Evolutionary conservation across 2,797 vertebrate species (phyloP), one percentile per base, ranked within the genome.

Genomic region (Spinus olivaceus): DNA sequence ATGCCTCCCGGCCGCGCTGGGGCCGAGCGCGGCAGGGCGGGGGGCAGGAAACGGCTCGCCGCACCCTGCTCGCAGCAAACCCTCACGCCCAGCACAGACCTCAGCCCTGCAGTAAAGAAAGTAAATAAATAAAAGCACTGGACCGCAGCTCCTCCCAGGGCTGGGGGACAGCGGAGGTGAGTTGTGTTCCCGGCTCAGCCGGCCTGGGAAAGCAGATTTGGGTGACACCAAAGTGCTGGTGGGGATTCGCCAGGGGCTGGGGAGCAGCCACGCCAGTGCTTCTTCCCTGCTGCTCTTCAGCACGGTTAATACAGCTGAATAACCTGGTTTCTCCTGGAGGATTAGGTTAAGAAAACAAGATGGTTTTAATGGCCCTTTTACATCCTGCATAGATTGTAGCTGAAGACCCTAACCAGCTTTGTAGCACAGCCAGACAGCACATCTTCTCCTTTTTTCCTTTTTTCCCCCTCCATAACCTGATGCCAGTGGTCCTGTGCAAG

Each of bases 41-140:
- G 86, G 77, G 88, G 57, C 94, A 96, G 96, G 96, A 96, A 96
- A 67, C 49, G 2, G 11, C 95, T 86, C 28, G 6, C 94, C 91
- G 46, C 95, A 71, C 94, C 95, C 96, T 78, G 86, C 94, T 39
- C 42, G 1, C 65, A 1, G 73, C 92, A 84, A 81, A 54, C 73
- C 95, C 59, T 79, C 78, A 14, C 56, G 28, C 90, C 78, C 51
- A 63, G 51, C 81, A 12, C 7, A 65, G 91, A 51, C 92, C 88
- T 56, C 1, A 82, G 21, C 91, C n/a, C 72, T 14, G 80, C 35
- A 0, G 30, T 84, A 61, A 81, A 93, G 86, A 74, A 18, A 81
- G 88, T 44, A 64, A 92, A 87, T 73, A 90, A 94, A 76, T 65
- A 81, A 54, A 70, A 86, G 56, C 78, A 28, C n/a, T 1, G 0